Evolutionary conservation across 2,797 vertebrate genomes (phyloP).

Genomic region (Rhynchonycteris naso): DNA sequence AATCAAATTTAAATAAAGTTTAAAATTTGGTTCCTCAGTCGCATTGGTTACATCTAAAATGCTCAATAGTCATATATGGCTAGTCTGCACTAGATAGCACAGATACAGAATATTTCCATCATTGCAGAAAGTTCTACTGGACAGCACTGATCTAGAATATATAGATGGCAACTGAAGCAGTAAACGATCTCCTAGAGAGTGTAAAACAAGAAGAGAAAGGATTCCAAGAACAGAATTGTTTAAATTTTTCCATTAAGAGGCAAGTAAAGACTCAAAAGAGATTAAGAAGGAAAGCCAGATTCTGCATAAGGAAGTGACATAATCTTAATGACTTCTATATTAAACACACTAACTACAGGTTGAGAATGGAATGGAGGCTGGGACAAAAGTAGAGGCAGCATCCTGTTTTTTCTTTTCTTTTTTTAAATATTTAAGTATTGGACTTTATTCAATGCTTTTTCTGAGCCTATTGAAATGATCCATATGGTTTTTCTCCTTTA

Average conservation of each 20-base stretch:
- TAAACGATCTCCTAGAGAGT: background rate
- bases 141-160: background rate
- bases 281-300: background rate
- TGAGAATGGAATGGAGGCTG: background rate
- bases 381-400: background rate
- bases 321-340: background rate
- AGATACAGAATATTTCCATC: background rate
- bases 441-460: background rate
- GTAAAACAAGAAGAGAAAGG: background rate
- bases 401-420: background rate
- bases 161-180: background rate
- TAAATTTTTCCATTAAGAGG: background rate
- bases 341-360: background rate
- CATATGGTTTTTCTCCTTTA: background rate
- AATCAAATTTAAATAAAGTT: background rate
- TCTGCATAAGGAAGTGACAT: background rate
- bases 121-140: background rate
- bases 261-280: background rate
- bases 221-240: background rate
- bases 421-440: background rate
- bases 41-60: background rate
- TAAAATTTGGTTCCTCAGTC: slow-evolving; percentile 14
- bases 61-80: background rate
- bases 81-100: background rate
- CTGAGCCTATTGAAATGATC: background rate